Percentiles rank a stretch among this genome's conserved stretches.
Evolutionary conservation across 2,888 invertebrate species (phyloP).

Genomic region (Chymomyza caudatula): DNA sequence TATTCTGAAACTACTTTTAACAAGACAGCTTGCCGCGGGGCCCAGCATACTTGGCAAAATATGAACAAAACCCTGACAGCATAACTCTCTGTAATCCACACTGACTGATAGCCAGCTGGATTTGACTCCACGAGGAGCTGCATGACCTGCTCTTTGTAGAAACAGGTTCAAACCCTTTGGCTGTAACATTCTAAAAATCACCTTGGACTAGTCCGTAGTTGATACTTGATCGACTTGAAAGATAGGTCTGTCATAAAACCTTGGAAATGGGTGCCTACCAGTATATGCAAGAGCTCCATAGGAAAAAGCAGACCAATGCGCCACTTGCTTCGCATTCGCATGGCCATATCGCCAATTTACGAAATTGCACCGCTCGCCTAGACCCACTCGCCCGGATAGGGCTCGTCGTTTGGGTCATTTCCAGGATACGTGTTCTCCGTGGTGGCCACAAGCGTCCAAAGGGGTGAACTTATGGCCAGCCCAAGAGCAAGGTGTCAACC

Average conservation of each 20-base stretch:
- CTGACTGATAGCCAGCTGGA: too few species aligned
- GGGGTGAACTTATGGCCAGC: conserved; percentile 98
- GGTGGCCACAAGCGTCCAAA: conserved; percentile 99
- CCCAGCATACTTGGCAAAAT: too few species aligned
- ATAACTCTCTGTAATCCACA: too few species aligned
- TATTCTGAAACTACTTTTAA: too few species aligned
- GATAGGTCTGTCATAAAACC: conserved; percentile 80
- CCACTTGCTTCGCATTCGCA: conserved; percentile 95
- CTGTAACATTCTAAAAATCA: too few species aligned
- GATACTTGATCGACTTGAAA: conserved; percentile 48
- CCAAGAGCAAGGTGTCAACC: conserved; percentile 99
- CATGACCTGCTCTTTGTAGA: too few species aligned
- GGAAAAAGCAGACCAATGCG: conserved; percentile 99
- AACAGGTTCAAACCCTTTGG: too few species aligned
- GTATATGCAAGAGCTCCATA: conserved; percentile 99
- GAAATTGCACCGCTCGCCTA: conserved; percentile 95
- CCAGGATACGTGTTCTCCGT: conserved; percentile 98
- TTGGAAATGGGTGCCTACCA: conserved; percentile 98
- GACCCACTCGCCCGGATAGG: conserved; percentile 98
- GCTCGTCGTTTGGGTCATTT: conserved; percentile 97
- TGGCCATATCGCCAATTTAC: conserved; percentile 99
- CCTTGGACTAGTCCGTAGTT: too few species aligned
- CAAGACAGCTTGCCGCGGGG: too few species aligned
- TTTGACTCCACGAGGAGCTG: too few species aligned
- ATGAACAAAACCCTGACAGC: too few species aligned